Conservation (phyloP, 1,140 invertebrate genomes). For the Saccostrea glomerata region DNA sequence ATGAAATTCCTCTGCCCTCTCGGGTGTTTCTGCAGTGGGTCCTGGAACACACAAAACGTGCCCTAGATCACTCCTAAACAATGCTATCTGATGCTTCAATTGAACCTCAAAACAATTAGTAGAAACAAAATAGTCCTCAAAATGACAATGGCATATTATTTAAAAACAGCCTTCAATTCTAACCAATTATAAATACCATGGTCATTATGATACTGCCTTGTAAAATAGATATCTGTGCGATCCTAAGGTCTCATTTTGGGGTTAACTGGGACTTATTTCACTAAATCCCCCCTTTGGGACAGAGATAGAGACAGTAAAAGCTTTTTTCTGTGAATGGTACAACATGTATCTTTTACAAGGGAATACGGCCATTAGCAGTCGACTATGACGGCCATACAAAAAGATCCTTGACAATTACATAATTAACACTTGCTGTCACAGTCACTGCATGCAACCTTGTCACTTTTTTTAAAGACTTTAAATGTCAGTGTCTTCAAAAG, state of each 20-base stretch:
- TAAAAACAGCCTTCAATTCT: not conserved
- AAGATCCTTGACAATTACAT: not conserved
- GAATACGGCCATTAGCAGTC: not conserved
- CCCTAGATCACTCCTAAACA: not conserved
- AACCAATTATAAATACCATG: not conserved
- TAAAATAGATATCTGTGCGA: not conserved
- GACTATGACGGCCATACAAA: not conserved
- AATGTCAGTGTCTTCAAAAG: too few relatives aligned
- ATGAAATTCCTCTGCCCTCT: not conserved
- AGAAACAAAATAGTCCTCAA: constrained; percentile 26
- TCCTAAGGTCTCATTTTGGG: not conserved
- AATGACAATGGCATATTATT: constrained; percentile 18
- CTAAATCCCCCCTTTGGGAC: not conserved
- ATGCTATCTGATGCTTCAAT: constrained; percentile 25
- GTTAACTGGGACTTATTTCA: not conserved
- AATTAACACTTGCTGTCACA: not conserved
- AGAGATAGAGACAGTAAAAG: constrained; percentile 2
- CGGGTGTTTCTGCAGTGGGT: constrained; percentile 11
- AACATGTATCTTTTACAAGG: constrained; percentile 6
- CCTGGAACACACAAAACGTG: not conserved
- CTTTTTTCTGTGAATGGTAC: constrained; percentile 4
- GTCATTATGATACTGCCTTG: not conserved
- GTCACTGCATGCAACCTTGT: not conserved
- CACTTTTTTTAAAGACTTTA: not conserved
- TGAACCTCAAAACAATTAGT: constrained; percentile 15